Base-by-base conservation (phyloP, 2,797 vertebrate species). In the Scolopax rusticola region DNA sequence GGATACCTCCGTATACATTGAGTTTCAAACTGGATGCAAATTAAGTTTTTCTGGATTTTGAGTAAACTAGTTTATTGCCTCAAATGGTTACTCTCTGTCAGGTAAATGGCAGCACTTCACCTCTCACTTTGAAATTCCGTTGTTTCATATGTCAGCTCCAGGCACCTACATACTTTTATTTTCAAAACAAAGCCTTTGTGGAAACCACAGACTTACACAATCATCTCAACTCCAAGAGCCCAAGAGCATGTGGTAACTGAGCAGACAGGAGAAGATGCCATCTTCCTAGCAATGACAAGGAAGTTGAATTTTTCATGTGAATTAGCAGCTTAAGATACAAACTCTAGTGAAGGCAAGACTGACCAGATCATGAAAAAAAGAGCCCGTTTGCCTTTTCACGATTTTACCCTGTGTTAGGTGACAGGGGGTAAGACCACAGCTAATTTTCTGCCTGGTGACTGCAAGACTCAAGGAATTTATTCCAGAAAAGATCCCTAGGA, bases 401-500 rank as follows among this genome's bases (percentile, higher is more conserved):
- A 28, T 53, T 92, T 79, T 41, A 76, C 13, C 28, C 19, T 32
- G 13, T 5, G 0, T 56, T 60, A 78, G 38, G 33, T 54, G 79
- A 63, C 45, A 67, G 0, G 2, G 79, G n/a, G 50, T 61, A 84
- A 87, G 30, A 59, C 9, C 12, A 47, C 40, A 56, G 12, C 5
- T 77, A 69, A 33, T 80, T 80, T 96, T 96, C 59, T 87, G 8
- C 23, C 64, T 64, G 24, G 15, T 40, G 56, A 89, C 47, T 45
- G 17, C 67, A 76, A 90, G 73, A 81, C 21, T 53, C 21, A 20
- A 77, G 36, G 61, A 79, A 77, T 64, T 92, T 73, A 84, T 86
- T 96, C 47, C 85, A 89, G 70, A 69, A 82, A 73, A 90, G 40
- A 90, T 60, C 28, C 28, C 64, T 64, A 92, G 41, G 33, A 90